Conservation (phyloP, 2,888 invertebrate species). For the Saturnia japonica region DNA sequence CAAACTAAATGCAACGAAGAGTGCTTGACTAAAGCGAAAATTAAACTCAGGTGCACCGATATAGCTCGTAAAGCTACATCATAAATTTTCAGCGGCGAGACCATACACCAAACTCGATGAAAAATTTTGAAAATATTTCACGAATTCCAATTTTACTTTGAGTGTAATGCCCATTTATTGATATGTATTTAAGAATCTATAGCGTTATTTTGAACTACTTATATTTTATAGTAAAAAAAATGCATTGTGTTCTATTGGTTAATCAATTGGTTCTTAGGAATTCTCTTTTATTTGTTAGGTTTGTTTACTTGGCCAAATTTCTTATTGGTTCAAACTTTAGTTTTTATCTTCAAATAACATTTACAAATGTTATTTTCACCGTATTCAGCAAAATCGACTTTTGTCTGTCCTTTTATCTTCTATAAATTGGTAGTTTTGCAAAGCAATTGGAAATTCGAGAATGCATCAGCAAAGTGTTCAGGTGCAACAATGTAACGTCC, state of each 20-base stretch:
- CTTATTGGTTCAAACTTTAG: not conserved
- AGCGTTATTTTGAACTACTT: no score
- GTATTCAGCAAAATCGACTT: not conserved
- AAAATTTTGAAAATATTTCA: no score
- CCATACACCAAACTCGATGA: no score
- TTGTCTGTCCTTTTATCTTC: not conserved
- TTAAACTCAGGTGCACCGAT: no score
- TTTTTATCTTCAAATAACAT: not conserved
- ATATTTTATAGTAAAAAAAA: not conserved
- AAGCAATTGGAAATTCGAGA: not conserved
- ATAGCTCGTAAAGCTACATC: no score
- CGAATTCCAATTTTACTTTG: no score
- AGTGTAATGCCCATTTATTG: no score
- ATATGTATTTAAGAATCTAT: no score
- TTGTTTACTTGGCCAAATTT: not conserved
- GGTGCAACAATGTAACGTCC: conserved; percentile 50
- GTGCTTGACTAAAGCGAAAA: no score
- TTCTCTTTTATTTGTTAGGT: not conserved
- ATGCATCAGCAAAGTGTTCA: conserved; percentile 43
- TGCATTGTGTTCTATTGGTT: not conserved
- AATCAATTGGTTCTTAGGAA: not conserved
- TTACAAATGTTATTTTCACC: not conserved
- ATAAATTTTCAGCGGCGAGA: no score
- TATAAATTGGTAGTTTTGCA: not conserved
- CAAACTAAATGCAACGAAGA: no score